Evolutionary conservation across 1,140 invertebrate genomes (phyloP).

Genomic region (Proctacanthus coquilletti): DNA sequence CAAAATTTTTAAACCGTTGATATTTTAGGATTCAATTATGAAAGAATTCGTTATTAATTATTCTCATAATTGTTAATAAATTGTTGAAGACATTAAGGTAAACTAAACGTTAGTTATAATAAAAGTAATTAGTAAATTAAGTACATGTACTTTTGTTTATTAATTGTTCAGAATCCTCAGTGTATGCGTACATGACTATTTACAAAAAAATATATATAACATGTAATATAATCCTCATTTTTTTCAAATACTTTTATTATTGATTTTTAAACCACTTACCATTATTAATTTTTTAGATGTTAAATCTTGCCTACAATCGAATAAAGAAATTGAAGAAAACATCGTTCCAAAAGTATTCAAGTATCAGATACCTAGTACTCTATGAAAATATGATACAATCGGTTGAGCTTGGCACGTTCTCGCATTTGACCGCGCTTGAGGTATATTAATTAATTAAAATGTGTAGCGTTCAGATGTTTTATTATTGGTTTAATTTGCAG

Average conservation of each 20-base stretch:
- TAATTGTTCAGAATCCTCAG: no score
- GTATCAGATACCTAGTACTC: conserved; percentile 40
- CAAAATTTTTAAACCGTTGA: no score
- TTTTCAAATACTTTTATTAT: background rate
- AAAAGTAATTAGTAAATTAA: background rate
- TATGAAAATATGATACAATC: conserved; percentile 42
- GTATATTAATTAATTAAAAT: no score
- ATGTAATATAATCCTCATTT: background rate
- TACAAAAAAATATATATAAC: no score
- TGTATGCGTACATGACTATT: no score
- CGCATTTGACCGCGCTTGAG: conserved; percentile 32
- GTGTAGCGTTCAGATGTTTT: no score
- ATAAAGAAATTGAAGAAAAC: conserved; percentile 36
- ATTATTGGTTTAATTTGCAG: conserved; percentile 15
- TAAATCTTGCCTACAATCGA: conserved; percentile 45
- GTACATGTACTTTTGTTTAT: background rate
- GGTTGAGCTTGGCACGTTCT: conserved; percentile 38
- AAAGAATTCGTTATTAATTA: no score
- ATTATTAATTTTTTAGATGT: conserved; percentile 33
- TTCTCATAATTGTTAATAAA: no score
- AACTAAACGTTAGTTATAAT: background rate
- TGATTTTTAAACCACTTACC: background rate
- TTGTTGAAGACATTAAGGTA: no score
- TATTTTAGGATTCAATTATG: no score
- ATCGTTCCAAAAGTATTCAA: conserved; percentile 37